Conservation (phyloP, 2,888 invertebrate species). For the Ectropis crepuscularia region DNA sequence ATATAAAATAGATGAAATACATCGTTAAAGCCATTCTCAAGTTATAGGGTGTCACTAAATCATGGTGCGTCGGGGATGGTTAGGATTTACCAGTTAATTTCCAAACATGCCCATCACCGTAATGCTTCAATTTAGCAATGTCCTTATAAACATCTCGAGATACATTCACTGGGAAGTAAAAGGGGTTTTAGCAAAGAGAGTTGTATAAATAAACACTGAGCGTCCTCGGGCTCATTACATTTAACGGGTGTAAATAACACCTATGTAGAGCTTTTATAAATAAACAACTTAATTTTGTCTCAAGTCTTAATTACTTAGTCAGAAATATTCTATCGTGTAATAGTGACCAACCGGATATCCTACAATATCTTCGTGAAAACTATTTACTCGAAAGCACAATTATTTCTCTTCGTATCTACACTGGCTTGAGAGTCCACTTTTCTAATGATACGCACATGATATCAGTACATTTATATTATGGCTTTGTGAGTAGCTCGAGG, state of each 20-base stretch:
- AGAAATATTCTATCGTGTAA: background rate
- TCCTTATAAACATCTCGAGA: conserved; percentile 20
- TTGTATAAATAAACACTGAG: conserved; percentile 5
- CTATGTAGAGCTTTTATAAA: background rate
- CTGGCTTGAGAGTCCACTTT: too few relatives aligned
- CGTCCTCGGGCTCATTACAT: conserved; percentile 3
- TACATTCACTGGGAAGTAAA: conserved; percentile 10
- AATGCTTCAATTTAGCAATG: background rate
- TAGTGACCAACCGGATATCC: too few relatives aligned
- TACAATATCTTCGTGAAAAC: too few relatives aligned
- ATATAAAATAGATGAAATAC: too few relatives aligned
- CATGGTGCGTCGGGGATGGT: too few relatives aligned
- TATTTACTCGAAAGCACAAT: too few relatives aligned
- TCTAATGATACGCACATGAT: too few relatives aligned
- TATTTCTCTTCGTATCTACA: too few relatives aligned
- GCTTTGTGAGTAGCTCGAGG: too few relatives aligned
- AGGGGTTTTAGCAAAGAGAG: conserved; percentile 10
- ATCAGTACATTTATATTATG: too few relatives aligned
- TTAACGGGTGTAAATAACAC: conserved; percentile 4
- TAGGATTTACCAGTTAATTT: background rate
- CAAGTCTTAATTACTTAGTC: background rate
- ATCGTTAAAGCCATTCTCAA: too few relatives aligned
- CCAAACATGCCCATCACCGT: background rate
- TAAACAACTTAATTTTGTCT: conserved; percentile 1
- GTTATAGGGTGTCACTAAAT: too few relatives aligned